phyloP scores from a whole-genome alignment of 2,888 invertebrate genomes.

The Parthenolecanium corni region DNA sequence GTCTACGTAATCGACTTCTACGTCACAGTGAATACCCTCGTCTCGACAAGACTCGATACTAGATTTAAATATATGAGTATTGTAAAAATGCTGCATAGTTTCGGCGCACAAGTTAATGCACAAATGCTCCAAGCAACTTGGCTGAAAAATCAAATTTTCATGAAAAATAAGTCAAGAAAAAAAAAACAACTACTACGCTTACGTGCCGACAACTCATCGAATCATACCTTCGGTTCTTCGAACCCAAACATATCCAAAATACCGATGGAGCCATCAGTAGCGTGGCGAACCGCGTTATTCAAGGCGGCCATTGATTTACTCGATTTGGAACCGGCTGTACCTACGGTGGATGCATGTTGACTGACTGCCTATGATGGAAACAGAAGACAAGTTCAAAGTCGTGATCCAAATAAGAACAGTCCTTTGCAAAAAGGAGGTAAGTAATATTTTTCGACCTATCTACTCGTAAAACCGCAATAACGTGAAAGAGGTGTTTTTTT shows the following conservation, averaged over 20 bases:
- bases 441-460: no score
- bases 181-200: background rate
- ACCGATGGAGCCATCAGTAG: conserved; percentile 89
- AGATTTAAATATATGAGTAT: conserved; percentile 90
- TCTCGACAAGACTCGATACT: conserved; percentile 87
- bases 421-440: background rate
- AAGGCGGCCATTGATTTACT: conserved; percentile 78
- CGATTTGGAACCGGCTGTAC: conserved; percentile 57
- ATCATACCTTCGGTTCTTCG: conserved; percentile 64
- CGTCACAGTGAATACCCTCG: conserved; percentile 79
- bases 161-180: background rate
- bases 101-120: conserved; percentile 93
- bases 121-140: conserved; percentile 80
- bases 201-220: background rate
- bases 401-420: background rate
- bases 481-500: no score
- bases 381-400: background rate
- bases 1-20: conserved; percentile 87
- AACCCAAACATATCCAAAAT: conserved; percentile 95
- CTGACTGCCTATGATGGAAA: conserved; percentile 48
- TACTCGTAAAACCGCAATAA: no score
- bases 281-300: conserved; percentile 83
- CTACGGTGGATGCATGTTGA: conserved; percentile 72
- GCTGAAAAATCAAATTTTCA: conserved; percentile 39
- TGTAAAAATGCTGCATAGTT: conserved; percentile 96